Conservation (phyloP, 37 sponge, comb jelly and placozoan species). For the Agelas oroides region DNA sequence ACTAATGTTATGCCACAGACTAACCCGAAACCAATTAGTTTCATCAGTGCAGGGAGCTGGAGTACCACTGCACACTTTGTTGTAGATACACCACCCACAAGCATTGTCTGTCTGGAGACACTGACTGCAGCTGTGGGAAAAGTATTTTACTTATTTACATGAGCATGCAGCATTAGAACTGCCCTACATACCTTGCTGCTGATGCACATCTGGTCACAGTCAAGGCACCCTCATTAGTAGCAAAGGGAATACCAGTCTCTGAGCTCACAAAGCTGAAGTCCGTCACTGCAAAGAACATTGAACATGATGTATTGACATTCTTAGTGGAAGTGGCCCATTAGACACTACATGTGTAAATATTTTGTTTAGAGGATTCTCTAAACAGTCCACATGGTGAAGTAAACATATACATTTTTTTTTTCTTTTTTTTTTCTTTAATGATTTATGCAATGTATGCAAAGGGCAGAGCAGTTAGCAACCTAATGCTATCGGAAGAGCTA, state of each 20-base stretch:
- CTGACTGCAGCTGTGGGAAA: conserved; percentile 32
- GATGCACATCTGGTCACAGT: conserved; percentile 32
- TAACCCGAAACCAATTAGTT: not conserved
- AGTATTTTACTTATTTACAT: not conserved
- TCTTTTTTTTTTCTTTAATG: too few relatives aligned
- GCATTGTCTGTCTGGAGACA: conserved; percentile 37
- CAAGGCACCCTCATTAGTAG: conserved; percentile 15
- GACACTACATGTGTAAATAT: too few relatives aligned
- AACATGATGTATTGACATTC: too few relatives aligned
- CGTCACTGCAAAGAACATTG: conserved; percentile 16
- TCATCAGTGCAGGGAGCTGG: conserved; percentile 14
- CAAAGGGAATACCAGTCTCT: conserved; percentile 21
- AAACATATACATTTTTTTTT: too few relatives aligned
- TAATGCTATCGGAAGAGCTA: too few relatives aligned
- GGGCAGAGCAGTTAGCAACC: too few relatives aligned
- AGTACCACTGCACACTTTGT: conserved; percentile 55
- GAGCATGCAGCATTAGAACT: too few relatives aligned
- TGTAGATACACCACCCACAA: conserved; percentile 57
- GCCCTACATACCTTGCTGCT: conserved; percentile 4
- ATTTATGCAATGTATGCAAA: too few relatives aligned
- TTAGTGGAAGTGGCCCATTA: too few relatives aligned
- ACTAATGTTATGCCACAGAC: too few relatives aligned
- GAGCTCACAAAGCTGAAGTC: conserved; percentile 53
- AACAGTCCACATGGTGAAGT: too few relatives aligned
- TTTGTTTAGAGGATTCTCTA: too few relatives aligned